Evolutionary conservation across 2,797 vertebrate genomes (phyloP).

Genomic region (Chloroceryle amazona): DNA sequence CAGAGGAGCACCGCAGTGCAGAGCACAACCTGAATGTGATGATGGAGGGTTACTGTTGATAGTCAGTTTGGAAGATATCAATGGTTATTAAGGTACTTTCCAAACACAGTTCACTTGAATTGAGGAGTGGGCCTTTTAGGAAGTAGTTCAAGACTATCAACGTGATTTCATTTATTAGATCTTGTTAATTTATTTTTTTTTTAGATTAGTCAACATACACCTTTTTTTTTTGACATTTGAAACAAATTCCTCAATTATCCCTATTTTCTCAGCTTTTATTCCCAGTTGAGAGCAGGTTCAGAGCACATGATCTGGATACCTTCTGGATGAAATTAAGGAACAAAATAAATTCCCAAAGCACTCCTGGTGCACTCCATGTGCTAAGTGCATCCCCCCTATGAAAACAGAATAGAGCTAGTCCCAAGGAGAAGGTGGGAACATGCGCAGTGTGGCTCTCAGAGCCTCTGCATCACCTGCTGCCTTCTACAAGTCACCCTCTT

Average conservation of each 20-base stretch:
- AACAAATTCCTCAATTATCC: not conserved
- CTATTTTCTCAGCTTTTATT: not conserved
- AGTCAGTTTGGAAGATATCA: not conserved
- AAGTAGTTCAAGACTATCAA: not conserved
- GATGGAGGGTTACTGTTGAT: fast-evolving
- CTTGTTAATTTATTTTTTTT: not conserved
- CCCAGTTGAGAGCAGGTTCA: not conserved
- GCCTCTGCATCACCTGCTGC: not conserved
- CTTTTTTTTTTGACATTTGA: fast-evolving
- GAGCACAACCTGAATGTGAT: not conserved
- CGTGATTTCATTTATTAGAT: not conserved
- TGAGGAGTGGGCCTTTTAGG: not conserved
- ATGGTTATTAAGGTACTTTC: not conserved
- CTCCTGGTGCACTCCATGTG: not conserved
- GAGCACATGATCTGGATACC: not conserved
- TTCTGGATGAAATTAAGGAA: not conserved
- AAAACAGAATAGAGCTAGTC: not conserved
- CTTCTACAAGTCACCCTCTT: not conserved
- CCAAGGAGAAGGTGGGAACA: not conserved
- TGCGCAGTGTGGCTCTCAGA: not conserved
- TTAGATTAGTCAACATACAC: not conserved
- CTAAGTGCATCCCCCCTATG: fast-evolving
- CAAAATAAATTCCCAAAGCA: not conserved
- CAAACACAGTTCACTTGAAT: not conserved
- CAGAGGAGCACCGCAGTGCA: not conserved